These are phyloP conservation scores for Calidris pygmaea DNA, from an alignment of 2,113 vertebrate species.

Conservation along the genomic window DNA sequence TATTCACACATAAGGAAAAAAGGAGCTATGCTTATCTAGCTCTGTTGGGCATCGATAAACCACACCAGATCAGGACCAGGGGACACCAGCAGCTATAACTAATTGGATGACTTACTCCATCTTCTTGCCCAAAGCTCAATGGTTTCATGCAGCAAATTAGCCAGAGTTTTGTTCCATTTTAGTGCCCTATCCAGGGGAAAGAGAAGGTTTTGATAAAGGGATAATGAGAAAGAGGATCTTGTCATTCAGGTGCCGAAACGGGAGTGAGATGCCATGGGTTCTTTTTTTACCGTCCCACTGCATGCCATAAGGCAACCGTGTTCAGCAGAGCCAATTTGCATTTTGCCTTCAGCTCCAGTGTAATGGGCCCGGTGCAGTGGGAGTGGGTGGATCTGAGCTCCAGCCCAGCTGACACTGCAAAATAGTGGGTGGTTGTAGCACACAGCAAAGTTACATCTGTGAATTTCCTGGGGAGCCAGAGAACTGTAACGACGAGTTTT, in stretches of 20 bases:
- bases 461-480: not conserved
- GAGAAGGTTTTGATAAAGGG: not conserved
- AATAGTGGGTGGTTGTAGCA: conserved; percentile 43
- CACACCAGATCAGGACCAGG: not conserved
- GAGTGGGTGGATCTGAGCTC: conserved; percentile 31
- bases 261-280: not conserved
- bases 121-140: not conserved
- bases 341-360: not conserved
- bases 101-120: not conserved
- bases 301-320: not conserved
- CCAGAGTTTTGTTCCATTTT: not conserved
- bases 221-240: not conserved
- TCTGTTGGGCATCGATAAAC: not conserved
- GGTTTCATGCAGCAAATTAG: not conserved
- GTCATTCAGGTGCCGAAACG: accelerated
- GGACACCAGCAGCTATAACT: not conserved
- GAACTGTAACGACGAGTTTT: not conserved
- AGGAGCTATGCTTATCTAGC: not conserved
- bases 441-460: conserved; percentile 17
- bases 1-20: not conserved
- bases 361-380: accelerated
- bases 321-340: not conserved
- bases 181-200: not conserved
- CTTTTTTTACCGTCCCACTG: not conserved
- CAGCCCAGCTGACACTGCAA: conserved; percentile 49